phyloP scores from a whole-genome alignment of 2,113 vertebrate species.

The Apodemus sylvaticus region DNA sequence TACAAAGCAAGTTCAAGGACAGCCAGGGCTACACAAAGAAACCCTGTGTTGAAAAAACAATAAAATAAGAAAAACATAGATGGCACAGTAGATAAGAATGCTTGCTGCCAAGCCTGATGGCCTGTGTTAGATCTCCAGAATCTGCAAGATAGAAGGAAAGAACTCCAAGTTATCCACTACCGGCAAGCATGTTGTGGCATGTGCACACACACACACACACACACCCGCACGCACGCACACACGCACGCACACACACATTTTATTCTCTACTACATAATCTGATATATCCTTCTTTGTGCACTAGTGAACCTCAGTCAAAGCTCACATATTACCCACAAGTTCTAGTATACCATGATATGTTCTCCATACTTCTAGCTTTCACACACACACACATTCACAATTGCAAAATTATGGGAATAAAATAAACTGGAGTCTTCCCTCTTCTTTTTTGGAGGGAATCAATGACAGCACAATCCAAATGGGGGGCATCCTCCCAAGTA shows the following conservation, averaged over 20 bases:
- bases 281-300: neutral
- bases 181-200: no score
- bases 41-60: neutral
- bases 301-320: neutral
- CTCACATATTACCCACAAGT: rapidly evolving
- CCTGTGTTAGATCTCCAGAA: neutral
- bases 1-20: neutral
- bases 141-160: neutral
- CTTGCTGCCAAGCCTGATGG: neutral
- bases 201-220: neutral
- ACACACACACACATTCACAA: neutral
- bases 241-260: neutral
- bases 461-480: neutral
- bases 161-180: neutral
- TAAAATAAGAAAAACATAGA: neutral
- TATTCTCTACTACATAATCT: neutral
- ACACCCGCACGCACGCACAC: neutral
- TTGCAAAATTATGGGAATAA: neutral
- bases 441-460: neutral
- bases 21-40: neutral
- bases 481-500: neutral
- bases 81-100: neutral
- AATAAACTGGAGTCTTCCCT: neutral
- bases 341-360: neutral
- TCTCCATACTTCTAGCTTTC: neutral